Evolutionary conservation across 2,113 vertebrate species (phyloP).

Genomic region (Sinocyclocheilus grahami): DNA sequence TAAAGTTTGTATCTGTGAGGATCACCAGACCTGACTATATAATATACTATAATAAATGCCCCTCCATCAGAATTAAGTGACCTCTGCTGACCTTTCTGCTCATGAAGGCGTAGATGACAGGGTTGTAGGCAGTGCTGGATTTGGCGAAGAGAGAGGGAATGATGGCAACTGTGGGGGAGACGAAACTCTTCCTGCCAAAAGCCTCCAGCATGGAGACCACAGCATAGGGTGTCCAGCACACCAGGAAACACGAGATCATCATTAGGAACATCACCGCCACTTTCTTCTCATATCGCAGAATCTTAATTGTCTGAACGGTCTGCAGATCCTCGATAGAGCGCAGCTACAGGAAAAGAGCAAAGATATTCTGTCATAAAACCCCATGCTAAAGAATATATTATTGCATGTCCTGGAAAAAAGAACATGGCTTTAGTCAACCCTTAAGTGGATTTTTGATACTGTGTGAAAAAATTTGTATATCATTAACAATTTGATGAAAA

Average conservation of each 20-base stretch:
- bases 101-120: slow-evolving; percentile 90
- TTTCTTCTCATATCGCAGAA: slow-evolving; percentile 90
- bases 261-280: slow-evolving; percentile 89
- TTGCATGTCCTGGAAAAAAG: neutral
- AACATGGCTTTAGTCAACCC: neutral
- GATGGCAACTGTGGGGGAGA: slow-evolving; percentile 85
- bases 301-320: slow-evolving; percentile 86
- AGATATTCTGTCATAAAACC: neutral
- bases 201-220: slow-evolving; percentile 85
- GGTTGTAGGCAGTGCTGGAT: slow-evolving; percentile 88
- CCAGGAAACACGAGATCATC: slow-evolving; percentile 86
- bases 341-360: slow-evolving; percentile 74
- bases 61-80: neutral
- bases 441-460: neutral
- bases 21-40: neutral
- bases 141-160: slow-evolving; percentile 90
- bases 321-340: slow-evolving; percentile 87
- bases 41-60: neutral
- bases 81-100: slow-evolving; percentile 84
- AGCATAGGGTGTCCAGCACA: slow-evolving; percentile 90
- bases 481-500: too few species aligned
- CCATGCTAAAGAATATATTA: neutral
- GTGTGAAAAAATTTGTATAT: too few species aligned
- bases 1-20: neutral
- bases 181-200: slow-evolving; percentile 79